These are phyloP conservation scores for Watsonalla binaria DNA, from an alignment of 2,888 invertebrate species.

Conservation along the genomic window DNA sequence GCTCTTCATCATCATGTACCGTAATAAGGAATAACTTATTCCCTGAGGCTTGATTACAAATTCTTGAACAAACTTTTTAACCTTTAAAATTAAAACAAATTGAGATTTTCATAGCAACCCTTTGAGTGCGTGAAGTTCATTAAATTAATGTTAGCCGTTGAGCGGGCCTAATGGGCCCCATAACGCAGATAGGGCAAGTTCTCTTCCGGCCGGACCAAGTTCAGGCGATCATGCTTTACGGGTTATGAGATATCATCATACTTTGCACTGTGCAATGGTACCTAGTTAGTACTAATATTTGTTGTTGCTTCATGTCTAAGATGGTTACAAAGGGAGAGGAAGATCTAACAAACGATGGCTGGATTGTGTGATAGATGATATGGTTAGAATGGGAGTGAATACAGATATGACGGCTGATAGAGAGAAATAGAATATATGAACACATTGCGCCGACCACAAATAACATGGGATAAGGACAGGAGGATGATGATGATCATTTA, in stretches of 20 bases:
- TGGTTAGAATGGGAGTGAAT: no score
- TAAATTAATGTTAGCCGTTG: constrained; percentile 19
- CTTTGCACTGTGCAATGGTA: neutral
- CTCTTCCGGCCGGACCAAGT: neutral
- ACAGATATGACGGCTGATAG: no score
- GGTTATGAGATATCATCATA: constrained; percentile 1
- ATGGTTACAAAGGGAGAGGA: no score
- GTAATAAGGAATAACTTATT: no score
- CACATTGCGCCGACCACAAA: no score
- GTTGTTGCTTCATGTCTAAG: neutral
- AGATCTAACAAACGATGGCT: no score
- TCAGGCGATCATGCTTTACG: constrained; percentile 1
- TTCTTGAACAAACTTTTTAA: neutral
- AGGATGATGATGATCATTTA: no score
- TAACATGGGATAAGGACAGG: no score
- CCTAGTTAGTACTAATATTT: neutral
- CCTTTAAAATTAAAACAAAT: neutral
- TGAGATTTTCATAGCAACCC: neutral
- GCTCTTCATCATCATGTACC: no score
- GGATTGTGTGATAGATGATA: no score
- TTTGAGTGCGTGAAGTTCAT: constrained; percentile 17
- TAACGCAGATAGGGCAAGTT: constrained; percentile 20
- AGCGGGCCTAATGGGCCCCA: constrained; percentile 15
- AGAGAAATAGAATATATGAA: no score
- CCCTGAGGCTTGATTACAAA: neutral